Evolutionary conservation across 2,113 vertebrate genomes (phyloP).

Genomic region (Phalacrocorax brasilianus): DNA sequence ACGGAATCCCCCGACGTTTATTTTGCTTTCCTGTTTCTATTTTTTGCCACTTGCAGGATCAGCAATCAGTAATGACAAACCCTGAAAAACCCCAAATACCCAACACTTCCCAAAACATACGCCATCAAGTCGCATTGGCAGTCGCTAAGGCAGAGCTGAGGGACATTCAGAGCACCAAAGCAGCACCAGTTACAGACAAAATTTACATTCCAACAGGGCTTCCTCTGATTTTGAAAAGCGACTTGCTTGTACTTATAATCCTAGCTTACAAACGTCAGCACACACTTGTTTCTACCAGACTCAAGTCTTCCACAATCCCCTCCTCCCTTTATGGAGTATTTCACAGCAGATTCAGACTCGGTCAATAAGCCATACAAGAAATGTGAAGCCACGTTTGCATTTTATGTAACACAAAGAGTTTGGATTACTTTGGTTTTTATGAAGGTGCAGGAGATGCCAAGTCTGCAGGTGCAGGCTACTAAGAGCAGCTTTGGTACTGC

Average conservation of each 20-base stretch:
- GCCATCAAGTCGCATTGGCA: background rate
- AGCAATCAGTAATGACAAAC: background rate
- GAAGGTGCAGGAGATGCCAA: background rate
- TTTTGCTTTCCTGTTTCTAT: background rate
- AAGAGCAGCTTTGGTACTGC: background rate
- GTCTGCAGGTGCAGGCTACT: background rate
- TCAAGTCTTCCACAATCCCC: too few species aligned
- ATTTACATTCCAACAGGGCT: rapidly evolving
- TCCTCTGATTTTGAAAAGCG: background rate
- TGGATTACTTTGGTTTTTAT: background rate
- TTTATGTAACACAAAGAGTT: background rate
- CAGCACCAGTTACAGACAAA: background rate
- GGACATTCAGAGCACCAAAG: background rate
- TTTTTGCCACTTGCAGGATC: background rate
- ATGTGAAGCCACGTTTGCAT: background rate
- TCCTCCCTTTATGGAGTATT: background rate
- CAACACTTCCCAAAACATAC: background rate
- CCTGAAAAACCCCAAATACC: background rate
- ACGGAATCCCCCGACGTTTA: background rate
- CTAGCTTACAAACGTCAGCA: background rate
- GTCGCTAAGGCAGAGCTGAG: background rate
- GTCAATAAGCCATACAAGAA: background rate
- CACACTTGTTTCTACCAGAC: background rate
- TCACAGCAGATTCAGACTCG: background rate
- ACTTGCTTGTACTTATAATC: background rate